Conservation (phyloP, 2,113 vertebrate species). For the Muntiacus reevesi region DNA sequence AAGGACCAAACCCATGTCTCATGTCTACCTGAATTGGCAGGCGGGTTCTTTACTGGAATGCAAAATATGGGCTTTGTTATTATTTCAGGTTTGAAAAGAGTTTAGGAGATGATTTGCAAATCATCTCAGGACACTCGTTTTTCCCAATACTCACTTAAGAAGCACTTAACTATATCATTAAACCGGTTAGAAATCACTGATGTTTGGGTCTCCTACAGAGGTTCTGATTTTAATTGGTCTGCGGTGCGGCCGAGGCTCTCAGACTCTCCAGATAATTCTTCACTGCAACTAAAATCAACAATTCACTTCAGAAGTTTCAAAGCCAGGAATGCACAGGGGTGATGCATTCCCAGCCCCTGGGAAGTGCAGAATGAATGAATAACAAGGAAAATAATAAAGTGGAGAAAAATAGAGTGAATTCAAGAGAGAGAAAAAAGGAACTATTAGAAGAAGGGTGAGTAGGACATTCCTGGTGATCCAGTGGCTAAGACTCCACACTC, state of each 20-base stretch:
- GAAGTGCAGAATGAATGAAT: not conserved
- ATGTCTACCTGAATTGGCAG: not conserved
- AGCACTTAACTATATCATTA: not conserved
- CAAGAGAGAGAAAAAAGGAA: not conserved
- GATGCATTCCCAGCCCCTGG: too few relatives aligned
- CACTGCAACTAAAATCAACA: not conserved
- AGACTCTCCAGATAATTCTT: not conserved
- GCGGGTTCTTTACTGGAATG: not conserved
- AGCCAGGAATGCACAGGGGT: not conserved
- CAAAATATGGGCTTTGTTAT: not conserved
- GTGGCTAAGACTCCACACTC: not conserved
- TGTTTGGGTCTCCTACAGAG: not conserved
- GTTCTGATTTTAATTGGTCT: not conserved
- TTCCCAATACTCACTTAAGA: not conserved
- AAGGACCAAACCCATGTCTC: not conserved
- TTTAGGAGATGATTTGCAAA: not conserved
- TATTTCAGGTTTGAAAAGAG: slow-evolving; percentile 9
- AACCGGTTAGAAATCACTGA: not conserved
- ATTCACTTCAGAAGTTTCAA: not conserved
- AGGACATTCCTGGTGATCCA: not conserved
- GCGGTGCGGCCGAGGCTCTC: not conserved
- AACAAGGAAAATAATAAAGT: not conserved
- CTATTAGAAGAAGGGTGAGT: not conserved
- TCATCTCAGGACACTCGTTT: not conserved
- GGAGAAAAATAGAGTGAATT: not conserved